Evolutionary conservation across 2,113 vertebrate species (phyloP), one percentile per base, ranked within the genome.

Genomic region (Aspiorhynchus laticeps): DNA sequence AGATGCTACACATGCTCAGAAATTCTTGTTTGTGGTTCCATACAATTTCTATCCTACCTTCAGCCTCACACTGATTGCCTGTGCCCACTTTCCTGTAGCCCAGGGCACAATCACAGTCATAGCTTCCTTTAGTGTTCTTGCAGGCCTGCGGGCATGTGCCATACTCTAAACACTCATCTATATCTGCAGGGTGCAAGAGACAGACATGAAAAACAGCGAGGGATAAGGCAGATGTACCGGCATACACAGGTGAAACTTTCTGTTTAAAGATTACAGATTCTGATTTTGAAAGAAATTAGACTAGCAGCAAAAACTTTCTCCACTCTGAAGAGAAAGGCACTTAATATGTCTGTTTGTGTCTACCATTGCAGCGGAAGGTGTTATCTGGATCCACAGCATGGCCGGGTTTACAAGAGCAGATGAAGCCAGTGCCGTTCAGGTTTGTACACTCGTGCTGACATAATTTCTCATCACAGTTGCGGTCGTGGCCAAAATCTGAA

Each of bases 391-490:
- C 94, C 85, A 97, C 93, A 80, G 94, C 94, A 90, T 96, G 99
- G 31, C 98, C 98, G 1, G 95, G 90, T 65, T 93, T 94, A 90
- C 98, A 99, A 33, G 96, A 97, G 89, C 98, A 99, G 67, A 99
- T 95, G 91, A 99, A 97, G 83, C 97, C 97, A 82, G 96, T 97
- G 75, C 92, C 95, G 2, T 41, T 93, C 91, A 99, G 90, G 81
- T 98, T 93, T 3, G 97, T 99, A 88, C 98, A 99, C 81, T 99
- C 99, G 88, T 99, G 98, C 90, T 99, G 97, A 91, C 98, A 99
- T 36, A 98, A 92, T 90, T 96, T 96, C 94, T 97, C 96, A 78
- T 93, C 93, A 92, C 98, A 99, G 5, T 94, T 94, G 91, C 98
- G 96, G 1, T 94, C 93, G 48, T 94, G 93, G 88, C 94, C 96